Percentiles rank a stretch among this genome's conserved stretches.
phyloP scores from a whole-genome alignment of 2,797 vertebrate species.

The Arctocebus calabarensis region DNA sequence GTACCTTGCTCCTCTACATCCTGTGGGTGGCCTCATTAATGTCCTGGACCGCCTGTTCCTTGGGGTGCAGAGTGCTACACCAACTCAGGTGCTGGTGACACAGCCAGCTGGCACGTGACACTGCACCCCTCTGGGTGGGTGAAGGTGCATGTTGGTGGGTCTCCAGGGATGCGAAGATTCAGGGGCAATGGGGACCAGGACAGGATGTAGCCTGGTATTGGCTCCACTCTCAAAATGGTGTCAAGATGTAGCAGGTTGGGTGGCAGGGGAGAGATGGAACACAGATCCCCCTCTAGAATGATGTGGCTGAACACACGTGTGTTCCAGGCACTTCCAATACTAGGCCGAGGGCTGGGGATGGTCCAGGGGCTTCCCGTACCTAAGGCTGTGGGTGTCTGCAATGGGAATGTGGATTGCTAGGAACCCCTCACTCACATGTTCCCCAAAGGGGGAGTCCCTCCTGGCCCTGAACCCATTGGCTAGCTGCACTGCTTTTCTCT shows the following conservation, averaged over 20 bases:
- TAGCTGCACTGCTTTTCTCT: background rate
- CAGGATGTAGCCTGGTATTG: background rate
- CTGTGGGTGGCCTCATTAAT: background rate
- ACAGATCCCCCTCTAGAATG: background rate
- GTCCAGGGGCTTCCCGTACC: background rate
- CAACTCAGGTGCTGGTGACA: background rate
- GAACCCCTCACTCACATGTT: background rate
- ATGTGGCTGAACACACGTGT: background rate
- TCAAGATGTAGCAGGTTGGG: background rate
- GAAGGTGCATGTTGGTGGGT: background rate
- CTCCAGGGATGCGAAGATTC: background rate
- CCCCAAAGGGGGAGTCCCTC: background rate
- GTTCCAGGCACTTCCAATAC: background rate
- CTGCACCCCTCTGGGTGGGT: background rate
- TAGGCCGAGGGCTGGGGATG: background rate
- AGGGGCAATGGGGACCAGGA: background rate
- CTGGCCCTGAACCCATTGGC: background rate
- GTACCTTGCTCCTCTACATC: background rate
- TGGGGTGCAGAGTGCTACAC: background rate
- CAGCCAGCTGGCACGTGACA: background rate
- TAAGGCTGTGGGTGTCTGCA: background rate
- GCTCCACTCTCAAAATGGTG: background rate
- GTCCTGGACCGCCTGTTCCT: background rate
- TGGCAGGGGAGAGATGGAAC: background rate
- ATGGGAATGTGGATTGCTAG: background rate